Evolutionary conservation across 2,113 vertebrate species (phyloP), one percentile per base, ranked within the genome.

Genomic region (Bombycilla garrulus): DNA sequence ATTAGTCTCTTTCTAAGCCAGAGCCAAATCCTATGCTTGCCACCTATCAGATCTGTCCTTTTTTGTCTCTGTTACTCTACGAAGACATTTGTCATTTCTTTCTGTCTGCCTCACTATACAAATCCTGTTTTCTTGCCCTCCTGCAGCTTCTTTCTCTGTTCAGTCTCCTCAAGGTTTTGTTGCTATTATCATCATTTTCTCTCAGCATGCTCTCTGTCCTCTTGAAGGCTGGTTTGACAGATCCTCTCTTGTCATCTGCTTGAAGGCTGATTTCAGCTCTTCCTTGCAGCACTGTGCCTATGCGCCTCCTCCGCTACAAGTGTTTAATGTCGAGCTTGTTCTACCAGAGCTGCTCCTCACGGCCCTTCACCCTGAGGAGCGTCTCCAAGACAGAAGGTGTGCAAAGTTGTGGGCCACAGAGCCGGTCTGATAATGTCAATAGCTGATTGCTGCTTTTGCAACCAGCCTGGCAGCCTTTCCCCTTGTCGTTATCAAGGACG

Each of bases 221-320:
- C 91, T 89, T 64, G 72, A 94, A 95, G 86, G 48, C 74, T 94
- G 62, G 64, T 86, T 92, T 96, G 90, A 95, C 88, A 95, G 88
- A 92, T 92, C 57, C 77, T 86, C 50, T 82, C 88, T 40, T 80
- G 60, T 92, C 79, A 86, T 60, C 82, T 93, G 71, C 80, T 67
- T 70, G 74, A 94, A 93, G 74, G 85, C 76, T 87, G 85, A 81
- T 86, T 92, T 92, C 90, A 83, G 67, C 60, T 86, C 53, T 85
- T 89, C 66, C 78, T 85, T 48, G 69, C 40, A 82, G 77, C 65
- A 42, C 31, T 3, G 3, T 76, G 76, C 60, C 60, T 81, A 3
- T 47, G 60, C 0, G 6, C 48, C 89, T 92, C 80, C 72, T 74
- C 72, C 1, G 3, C 81, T 71, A 54, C 72, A 71, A 58, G 57